These are phyloP conservation scores for Papilio polytes DNA, from an alignment of 1,140 invertebrate genomes.

Conservation along the genomic window DNA sequence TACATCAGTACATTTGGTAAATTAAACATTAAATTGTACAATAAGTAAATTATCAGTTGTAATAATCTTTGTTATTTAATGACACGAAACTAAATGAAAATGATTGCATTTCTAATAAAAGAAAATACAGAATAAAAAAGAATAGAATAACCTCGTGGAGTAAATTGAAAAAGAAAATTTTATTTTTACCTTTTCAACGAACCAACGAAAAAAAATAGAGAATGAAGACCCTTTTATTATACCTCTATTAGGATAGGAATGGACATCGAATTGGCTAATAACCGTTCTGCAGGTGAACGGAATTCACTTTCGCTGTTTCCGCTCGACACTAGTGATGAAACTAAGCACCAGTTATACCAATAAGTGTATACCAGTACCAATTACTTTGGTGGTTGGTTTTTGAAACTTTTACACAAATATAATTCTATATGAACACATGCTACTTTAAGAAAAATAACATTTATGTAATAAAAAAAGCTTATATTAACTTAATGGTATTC, in stretches of 20 bases:
- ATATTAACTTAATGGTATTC: neutral
- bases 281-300: constrained; percentile 82
- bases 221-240: constrained; percentile 76
- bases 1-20: neutral
- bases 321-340: constrained; percentile 51
- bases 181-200: constrained; percentile 74
- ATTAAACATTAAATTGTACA: neutral
- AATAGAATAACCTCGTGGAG: constrained; percentile 48
- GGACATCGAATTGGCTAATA: constrained; percentile 81
- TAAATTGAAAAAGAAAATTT: constrained; percentile 81
- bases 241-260: constrained; percentile 81
- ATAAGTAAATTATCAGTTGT: no score
- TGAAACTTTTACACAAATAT: neutral
- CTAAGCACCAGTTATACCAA: neutral
- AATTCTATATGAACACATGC: no score
- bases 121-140: constrained; percentile 50
- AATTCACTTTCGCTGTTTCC: constrained; percentile 75
- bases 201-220: constrained; percentile 74
- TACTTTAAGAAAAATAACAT: no score
- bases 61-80: neutral
- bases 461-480: no score
- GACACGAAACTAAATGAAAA: constrained; percentile 35
- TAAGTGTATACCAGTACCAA: neutral
- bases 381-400: no score
- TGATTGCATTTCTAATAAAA: constrained; percentile 44